Base-by-base conservation (phyloP, 1,140 invertebrate species). In the Diplogasteroides magnus region DNA sequence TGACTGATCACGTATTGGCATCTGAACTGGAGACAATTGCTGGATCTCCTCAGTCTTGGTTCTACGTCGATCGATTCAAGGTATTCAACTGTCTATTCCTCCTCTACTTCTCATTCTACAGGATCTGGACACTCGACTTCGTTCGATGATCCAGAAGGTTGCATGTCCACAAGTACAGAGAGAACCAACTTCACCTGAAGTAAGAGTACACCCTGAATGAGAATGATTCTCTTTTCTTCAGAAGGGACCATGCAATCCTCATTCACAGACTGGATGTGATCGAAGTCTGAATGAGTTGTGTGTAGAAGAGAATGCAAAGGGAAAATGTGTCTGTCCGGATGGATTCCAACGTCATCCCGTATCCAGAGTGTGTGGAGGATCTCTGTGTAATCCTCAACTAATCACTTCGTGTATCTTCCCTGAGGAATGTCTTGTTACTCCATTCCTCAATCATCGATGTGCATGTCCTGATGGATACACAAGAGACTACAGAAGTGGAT, bases 31-130 rank as follows among this genome's bases (percentile, higher is more conserved):
- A 83, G 64, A 69, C 76, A 1, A 82, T 82, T 37, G 73, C 80
- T 64, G 80, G 80, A n/a, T 80, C 79, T 2, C 78, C 81, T 11
- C 74, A 79, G 64, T 72, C 79, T 57, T 82, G 80, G 80, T 82
- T 82, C 67, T 83, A 83, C 63, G 80, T 82, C 27, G 79, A 83
- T 37, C 78, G 79, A 14, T 82, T 82, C 78, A 82, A 83, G 63
- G 37, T 48, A 19, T 6, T 48, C 6, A 11, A 48, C 37, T 48
- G 19, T 48, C 19, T 48, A 48, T 6, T 48, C 6, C 6, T 11
- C 37, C 6, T 48, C 37, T 6, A 6, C 37, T 19, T 48, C 6
- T 48, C 37, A 11, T 19, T 19, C 6, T 48, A 19, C 37, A 48
- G 37, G 80, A 82, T 71, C 64, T 82, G 55, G 81, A 82, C 61